phyloP scores from a whole-genome alignment of 2,113 vertebrate species.

The Equus przewalskii region DNA sequence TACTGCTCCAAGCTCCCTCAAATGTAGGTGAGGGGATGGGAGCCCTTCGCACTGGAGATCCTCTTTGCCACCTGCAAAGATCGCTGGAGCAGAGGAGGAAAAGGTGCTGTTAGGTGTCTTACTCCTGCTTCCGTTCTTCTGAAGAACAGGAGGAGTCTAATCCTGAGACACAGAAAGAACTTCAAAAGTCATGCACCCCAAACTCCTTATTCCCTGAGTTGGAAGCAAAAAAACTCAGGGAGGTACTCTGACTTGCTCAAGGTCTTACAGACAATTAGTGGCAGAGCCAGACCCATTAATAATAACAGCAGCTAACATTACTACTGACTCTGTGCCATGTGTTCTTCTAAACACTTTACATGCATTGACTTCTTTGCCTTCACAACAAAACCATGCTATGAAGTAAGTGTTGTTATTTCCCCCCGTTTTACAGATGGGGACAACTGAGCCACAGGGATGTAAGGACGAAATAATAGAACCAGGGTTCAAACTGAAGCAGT shows the following conservation, averaged over 20 bases:
- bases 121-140: background rate
- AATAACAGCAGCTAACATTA: fast-evolving
- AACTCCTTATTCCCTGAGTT: background rate
- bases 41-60: background rate
- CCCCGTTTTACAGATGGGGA: background rate
- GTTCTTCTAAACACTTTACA: background rate
- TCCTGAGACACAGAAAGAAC: background rate
- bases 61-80: background rate
- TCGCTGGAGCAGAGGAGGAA: background rate
- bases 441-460: background rate
- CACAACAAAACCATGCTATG: background rate
- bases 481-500: background rate
- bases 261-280: background rate
- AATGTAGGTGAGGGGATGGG: background rate
- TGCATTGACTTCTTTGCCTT: background rate
- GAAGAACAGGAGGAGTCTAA: background rate
- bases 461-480: background rate
- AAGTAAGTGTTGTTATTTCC: background rate
- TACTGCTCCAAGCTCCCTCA: background rate
- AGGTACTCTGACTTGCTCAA: background rate
- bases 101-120: background rate
- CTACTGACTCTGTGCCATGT: background rate
- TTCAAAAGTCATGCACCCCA: background rate
- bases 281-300: too few relatives aligned
- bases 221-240: background rate